Evolutionary conservation across 2,797 vertebrate genomes (phyloP), one percentile per base, ranked within the genome.

Genomic region (Lerista edwardsae): DNA sequence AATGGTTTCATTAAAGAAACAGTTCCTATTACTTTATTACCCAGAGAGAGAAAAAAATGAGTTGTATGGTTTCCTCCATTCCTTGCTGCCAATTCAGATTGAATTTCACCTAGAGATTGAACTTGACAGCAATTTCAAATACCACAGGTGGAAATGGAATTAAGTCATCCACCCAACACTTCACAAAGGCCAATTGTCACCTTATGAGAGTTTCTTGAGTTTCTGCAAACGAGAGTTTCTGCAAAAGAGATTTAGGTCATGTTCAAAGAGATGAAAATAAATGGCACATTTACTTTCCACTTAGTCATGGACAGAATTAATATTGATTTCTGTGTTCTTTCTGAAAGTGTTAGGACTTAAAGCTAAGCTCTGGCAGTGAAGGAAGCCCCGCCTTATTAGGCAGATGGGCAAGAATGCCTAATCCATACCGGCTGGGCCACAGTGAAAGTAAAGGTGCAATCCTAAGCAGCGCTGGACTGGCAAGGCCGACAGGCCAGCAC

Each of bases 321-420:
- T 84, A 89, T 78, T 73, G 83, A 88, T 93, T 91, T 88, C 36
- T 86, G 0, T 34, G 25, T 74, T 87, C 11, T 71, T 69, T 77
- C 82, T 73, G 25, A 57, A 87, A 82, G 3, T 19, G 12, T 64
- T 39, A 64, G 78, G 39, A 14, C 80, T 90, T 86, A 87, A 27
- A 80, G 27, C 29, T 82, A 89, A 89, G 2, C 0, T 76, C 78
- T 75, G 79, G 47, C 84, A 86, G 57, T 27, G 39, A 0, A 51
- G n/a, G 27, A 87, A 86, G 2, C 2, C 1, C 74, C 1, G 1
- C 1, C 31, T 1, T 47, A 2, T 1, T 65, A 75, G 57, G 31
- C 23, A 59, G 74, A 44, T 84, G 59, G 68, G 10, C 62, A 83
- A 77, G 3, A 0, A 11, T 27, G 47, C 1, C 2, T 82, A 31